Conservation (phyloP, 2,797 vertebrate species). For the Dermochelys coriacea region DNA sequence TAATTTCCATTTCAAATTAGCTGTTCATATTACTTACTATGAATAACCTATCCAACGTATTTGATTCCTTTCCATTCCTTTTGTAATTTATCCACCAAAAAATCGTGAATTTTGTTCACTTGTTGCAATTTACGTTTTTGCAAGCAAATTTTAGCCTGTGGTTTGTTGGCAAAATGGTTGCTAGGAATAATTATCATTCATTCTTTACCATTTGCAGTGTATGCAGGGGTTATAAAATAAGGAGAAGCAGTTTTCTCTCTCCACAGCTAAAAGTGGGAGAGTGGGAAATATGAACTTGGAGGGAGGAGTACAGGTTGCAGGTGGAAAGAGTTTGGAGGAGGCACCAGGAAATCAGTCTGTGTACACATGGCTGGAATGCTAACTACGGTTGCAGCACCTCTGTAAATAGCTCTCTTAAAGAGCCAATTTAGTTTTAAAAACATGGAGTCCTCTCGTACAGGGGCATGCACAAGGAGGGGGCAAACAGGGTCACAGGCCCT, state of each 20-base stretch:
- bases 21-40: no score
- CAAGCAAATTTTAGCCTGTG: not conserved
- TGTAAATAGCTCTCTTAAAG: not conserved
- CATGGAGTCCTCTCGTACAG: not conserved
- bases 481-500: no score
- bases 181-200: not conserved
- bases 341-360: no score
- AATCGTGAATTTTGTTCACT: not conserved
- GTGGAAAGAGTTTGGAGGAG: not conserved
- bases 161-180: not conserved
- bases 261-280: not conserved
- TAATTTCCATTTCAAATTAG: no score
- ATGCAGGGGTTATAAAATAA: not conserved
- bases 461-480: no score
- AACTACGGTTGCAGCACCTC: not conserved
- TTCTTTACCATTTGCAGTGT: not conserved
- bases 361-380: not conserved
- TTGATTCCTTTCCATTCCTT: no score
- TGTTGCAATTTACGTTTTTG: not conserved
- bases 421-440: not conserved
- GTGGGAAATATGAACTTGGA: not conserved
- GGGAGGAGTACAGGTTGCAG: not conserved
- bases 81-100: not conserved
- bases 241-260: not conserved
- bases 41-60: no score